These are phyloP conservation scores for Pelodytes ibericus DNA, from an alignment of 2,797 vertebrate genomes.

Conservation along the genomic window DNA sequence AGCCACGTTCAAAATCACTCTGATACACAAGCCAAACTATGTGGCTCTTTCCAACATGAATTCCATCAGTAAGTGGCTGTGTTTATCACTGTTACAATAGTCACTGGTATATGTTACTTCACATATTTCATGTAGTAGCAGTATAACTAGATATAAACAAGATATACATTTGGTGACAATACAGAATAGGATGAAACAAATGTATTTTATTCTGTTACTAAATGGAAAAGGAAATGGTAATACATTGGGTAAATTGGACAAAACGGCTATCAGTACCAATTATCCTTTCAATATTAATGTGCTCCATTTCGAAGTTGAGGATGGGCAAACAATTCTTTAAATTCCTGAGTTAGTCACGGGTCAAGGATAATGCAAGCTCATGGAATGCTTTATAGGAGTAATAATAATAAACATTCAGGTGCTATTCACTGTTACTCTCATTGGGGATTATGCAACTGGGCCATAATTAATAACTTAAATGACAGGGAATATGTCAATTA, in stretches of 20 bases:
- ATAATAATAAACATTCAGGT: too few relatives aligned
- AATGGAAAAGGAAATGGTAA: neutral
- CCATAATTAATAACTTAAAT: neutral
- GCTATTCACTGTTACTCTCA: too few relatives aligned
- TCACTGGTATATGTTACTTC: neutral
- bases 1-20: slow-evolving; percentile 80
- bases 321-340: too few relatives aligned
- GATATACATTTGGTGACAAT: neutral
- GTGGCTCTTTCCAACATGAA: slow-evolving; percentile 86
- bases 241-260: neutral
- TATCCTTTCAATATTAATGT: neutral
- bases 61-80: slow-evolving; percentile 68
- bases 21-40: slow-evolving; percentile 69
- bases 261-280: too few relatives aligned
- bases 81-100: neutral
- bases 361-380: too few relatives aligned
- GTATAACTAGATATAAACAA: neutral
- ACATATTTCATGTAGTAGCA: neutral
- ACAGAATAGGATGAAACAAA: neutral
- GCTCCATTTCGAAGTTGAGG: too few relatives aligned
- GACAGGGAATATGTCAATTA: too few relatives aligned
- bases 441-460: neutral
- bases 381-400: too few relatives aligned
- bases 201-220: neutral
- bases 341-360: too few relatives aligned